Conservation (phyloP, 2,113 vertebrate genomes). For the Mellivora capensis region DNA sequence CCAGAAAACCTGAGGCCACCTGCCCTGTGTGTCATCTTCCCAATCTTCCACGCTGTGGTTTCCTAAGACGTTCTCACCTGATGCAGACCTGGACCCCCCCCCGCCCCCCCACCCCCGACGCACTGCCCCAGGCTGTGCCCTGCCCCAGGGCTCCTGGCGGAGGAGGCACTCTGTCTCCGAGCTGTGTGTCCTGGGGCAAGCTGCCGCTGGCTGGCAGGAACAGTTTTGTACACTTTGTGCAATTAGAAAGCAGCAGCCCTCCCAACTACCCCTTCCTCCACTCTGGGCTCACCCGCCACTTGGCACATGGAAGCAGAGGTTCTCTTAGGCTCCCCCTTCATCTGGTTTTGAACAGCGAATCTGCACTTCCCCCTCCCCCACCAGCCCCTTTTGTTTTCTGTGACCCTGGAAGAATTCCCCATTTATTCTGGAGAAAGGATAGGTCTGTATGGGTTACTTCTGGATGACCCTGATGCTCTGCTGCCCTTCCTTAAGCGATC, state of each 20-base stretch:
- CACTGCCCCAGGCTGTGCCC: not conserved
- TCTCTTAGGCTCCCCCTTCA: not conserved
- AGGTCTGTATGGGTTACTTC: not conserved
- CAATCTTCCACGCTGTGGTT: not conserved
- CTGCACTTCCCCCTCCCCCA: fast-evolving
- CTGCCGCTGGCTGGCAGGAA: not conserved
- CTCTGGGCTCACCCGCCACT: not conserved
- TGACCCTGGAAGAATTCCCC: not conserved
- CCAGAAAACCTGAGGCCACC: not conserved
- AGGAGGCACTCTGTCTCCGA: not conserved
- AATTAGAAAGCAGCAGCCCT: not conserved
- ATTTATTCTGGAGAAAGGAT: not conserved
- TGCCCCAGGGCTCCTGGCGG: not conserved
- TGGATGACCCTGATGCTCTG: no score
- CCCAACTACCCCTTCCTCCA: not conserved
- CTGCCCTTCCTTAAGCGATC: not conserved
- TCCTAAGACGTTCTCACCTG: not conserved
- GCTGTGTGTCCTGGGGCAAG: no score
- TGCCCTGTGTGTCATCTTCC: not conserved
- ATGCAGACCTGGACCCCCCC: not conserved
- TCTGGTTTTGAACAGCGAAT: not conserved
- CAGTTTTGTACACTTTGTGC: fast-evolving
- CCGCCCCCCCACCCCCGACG: fast-evolving
- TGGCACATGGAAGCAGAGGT: not conserved
- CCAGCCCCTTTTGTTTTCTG: not conserved